A percentile compares a stretch with the other conserved stretches of the same genome.
Conservation (phyloP, 2,113 vertebrate genomes). For the Oxygymnocypris stewartii region DNA sequence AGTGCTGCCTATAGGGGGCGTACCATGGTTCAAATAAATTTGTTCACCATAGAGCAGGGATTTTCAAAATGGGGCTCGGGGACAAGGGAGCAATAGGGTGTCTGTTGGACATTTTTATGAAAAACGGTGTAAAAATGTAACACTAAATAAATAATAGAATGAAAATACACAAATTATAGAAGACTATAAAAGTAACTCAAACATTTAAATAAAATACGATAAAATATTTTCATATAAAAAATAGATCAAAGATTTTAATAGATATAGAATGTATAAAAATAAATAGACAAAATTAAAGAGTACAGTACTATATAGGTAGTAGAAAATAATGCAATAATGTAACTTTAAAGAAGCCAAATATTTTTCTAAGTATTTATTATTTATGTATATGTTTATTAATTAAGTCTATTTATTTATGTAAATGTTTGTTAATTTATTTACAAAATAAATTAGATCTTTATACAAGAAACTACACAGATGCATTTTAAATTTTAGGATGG, state of each 20-base stretch:
- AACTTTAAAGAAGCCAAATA: neutral
- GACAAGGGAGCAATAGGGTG: neutral
- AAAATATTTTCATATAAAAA: neutral
- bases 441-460: neutral
- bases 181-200: neutral
- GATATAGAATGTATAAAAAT: neutral
- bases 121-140: neutral
- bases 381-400: no score
- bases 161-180: neutral
- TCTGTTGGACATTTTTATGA: neutral
- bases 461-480: neutral
- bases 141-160: neutral
- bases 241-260: neutral
- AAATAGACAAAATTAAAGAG: neutral
- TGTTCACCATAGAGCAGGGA: neutral
- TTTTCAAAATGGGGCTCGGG: neutral
- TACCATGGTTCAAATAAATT: neutral
- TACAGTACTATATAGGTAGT: neutral
- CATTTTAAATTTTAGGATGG: neutral
- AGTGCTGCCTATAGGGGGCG: neutral
- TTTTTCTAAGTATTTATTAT: neutral
- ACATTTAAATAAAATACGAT: no score
- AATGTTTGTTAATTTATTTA: neutral
- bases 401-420: neutral
- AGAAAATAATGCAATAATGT: neutral